phyloP scores from a whole-genome alignment of 2,797 vertebrate species.

The Coilia nasus region DNA sequence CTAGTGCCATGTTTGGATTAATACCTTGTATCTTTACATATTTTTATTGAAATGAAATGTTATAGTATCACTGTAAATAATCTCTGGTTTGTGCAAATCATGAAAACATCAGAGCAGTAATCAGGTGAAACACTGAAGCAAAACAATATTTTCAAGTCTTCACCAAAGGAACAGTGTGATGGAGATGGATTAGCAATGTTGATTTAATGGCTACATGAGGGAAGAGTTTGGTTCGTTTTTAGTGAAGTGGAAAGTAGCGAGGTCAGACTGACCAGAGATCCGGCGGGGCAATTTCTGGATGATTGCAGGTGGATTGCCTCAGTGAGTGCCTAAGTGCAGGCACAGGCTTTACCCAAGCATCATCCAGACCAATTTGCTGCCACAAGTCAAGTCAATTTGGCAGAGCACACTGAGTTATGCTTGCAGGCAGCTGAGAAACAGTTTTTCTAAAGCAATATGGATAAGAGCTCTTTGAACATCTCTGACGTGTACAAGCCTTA shows the following conservation, averaged over 20 bases:
- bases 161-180: background rate
- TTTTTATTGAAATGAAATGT: too few relatives aligned
- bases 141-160: background rate
- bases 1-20: background rate
- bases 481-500: background rate
- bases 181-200: background rate
- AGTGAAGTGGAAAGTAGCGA: background rate
- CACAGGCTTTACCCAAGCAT: background rate
- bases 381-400: background rate
- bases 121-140: background rate
- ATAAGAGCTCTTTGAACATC: background rate
- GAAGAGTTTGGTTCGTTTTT: background rate
- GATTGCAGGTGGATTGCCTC: conserved; percentile 23
- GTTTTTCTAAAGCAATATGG: background rate
- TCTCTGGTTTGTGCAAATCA: background rate
- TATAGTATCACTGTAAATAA: too few relatives aligned
- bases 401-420: background rate
- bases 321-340: background rate
- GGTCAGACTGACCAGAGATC: conserved; percentile 41
- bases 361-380: conserved; percentile 7
- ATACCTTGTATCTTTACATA: background rate
- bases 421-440: background rate
- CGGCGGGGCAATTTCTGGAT: conserved; percentile 35
- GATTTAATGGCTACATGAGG: background rate
- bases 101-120: background rate